Evolutionary conservation across 1,140 invertebrate genomes (phyloP).

Genomic region (Drosophila melanica): DNA sequence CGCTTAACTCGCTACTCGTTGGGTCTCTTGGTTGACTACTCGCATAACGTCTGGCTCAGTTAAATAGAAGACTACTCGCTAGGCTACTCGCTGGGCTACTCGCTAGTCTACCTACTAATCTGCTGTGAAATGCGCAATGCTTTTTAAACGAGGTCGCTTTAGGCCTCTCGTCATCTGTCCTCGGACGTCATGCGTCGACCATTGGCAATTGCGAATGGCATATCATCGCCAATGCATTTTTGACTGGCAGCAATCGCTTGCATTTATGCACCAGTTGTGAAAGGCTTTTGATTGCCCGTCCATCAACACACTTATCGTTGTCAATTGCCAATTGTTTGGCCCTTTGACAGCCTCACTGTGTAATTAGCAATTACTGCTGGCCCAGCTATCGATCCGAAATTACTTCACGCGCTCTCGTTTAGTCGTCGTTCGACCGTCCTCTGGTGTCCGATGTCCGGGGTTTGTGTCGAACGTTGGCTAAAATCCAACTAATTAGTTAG

Average conservation of each 20-base stretch:
- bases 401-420: slow-evolving; percentile 14
- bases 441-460: not conserved
- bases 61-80: too few relatives aligned
- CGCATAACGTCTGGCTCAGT: too few relatives aligned
- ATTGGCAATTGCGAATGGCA: not conserved
- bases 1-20: too few relatives aligned
- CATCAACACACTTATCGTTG: slow-evolving; percentile 42
- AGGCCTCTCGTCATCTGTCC: too few relatives aligned
- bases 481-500: slow-evolving; percentile 42
- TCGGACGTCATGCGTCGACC: too few relatives aligned
- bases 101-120: too few relatives aligned
- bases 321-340: slow-evolving; percentile 28
- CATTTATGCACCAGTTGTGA: slow-evolving; percentile 30
- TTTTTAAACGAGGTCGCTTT: too few relatives aligned
- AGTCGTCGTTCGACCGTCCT: slow-evolving; percentile 1
- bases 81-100: too few relatives aligned
- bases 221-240: not conserved
- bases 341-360: slow-evolving; percentile 22
- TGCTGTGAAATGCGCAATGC: too few relatives aligned
- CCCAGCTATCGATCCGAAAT: slow-evolving; percentile 37
- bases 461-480: slow-evolving; percentile 18
- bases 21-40: too few relatives aligned
- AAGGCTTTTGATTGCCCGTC: slow-evolving; percentile 44
- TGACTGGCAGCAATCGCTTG: slow-evolving; percentile 10
- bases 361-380: slow-evolving; percentile 28